Base-by-base conservation (phyloP, 2,797 vertebrate species). In the Artibeus jamaicensis region DNA sequence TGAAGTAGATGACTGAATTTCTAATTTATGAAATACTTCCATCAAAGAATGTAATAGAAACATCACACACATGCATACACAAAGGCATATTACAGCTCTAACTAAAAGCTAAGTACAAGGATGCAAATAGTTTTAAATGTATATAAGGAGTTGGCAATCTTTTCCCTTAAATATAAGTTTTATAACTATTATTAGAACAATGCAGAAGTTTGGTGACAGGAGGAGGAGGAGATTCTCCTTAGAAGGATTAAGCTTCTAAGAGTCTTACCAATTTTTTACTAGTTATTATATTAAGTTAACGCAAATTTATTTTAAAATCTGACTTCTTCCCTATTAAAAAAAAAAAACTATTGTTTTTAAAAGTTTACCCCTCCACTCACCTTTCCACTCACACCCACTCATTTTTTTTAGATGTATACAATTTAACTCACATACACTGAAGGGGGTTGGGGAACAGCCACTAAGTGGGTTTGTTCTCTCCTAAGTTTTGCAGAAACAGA, bases 401-500 rank as follows among this genome's bases (percentile, higher is more conserved):
- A 18, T 70, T 84, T 76, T 84, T 76, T 84, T 84, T 42, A 93
- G 29, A 91, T 37, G 34, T 37, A 71, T 18, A 85, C 9, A 22
- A 76, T 65, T 91, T 92, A 89, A 83, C 50, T 53, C 34, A 89
- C 16, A 93, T 5, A 92, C 84, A 26, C 21, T 96, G 39, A 96
- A 86, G 89, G 78, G 16, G 93, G 65, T 92, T 85, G 5, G 19
- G 81, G 86, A 97, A 96, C 70, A 81, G 86, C 59, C 71, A 2
- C 8, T 95, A 53, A 97, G 89, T 89, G 97, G 96, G 94, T 97
- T 97, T 97, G 93, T 87, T 97, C 81, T 97, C 86, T 97, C 93
- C 97, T 95, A 96, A 97, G 95, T 87, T 93, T 55, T 97, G 86
- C 96, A 97, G 94, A 97, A 98, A 96, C 96, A 97, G 96, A 96